phyloP scores from a whole-genome alignment of 2,797 vertebrate genomes.

The Syndactyla subalaris region DNA sequence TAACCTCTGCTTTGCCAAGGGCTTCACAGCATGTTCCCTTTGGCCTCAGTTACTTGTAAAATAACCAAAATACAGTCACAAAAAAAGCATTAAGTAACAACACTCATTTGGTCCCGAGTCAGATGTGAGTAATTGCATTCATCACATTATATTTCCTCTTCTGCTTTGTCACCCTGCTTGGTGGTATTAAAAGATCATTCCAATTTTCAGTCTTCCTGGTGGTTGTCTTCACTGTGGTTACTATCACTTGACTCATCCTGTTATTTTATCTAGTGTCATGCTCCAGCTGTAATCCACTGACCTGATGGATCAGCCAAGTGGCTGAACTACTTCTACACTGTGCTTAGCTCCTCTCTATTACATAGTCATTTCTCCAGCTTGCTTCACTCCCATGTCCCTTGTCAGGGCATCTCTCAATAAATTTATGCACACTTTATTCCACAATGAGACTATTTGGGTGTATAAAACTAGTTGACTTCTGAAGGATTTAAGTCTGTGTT shows the following conservation, averaged over 20 bases:
- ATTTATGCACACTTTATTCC: not conserved
- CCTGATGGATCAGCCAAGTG: not conserved
- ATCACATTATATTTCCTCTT: not conserved
- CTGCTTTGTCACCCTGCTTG: not conserved
- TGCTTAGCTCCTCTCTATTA: not conserved
- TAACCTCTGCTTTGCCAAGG: not conserved
- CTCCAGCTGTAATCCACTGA: not conserved
- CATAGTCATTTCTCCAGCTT: not conserved
- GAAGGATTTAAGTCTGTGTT: not conserved
- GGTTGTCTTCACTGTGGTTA: not conserved
- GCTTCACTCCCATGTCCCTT: constrained; percentile 24
- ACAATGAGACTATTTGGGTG: not conserved
- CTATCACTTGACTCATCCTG: not conserved
- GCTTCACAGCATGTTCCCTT: not conserved
- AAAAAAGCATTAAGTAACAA: not conserved
- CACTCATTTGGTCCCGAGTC: constrained; percentile 10
- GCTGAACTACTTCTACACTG: not conserved
- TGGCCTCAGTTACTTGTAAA: not conserved
- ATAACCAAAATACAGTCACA: not conserved
- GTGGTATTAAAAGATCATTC: not conserved
- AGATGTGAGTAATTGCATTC: not conserved
- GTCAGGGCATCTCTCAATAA: not conserved
- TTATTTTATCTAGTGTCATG: not conserved
- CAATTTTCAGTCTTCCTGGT: not conserved
- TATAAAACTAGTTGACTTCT: not conserved